These are phyloP conservation scores for Malaclemys terrapin DNA, from an alignment of 2,113 vertebrate genomes.

Conservation along the genomic window DNA sequence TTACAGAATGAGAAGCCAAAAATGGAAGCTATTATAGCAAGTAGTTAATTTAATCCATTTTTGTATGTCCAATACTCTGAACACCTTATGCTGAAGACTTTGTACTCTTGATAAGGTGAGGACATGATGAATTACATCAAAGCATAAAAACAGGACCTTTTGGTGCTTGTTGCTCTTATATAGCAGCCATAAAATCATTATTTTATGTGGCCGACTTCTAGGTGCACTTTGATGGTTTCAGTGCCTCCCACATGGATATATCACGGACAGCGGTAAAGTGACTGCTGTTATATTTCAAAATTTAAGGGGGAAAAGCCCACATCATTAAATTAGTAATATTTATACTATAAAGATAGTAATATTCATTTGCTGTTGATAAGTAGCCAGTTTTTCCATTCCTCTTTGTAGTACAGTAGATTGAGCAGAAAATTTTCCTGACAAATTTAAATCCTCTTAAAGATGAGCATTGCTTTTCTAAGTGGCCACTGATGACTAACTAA, in stretches of 20 bases:
- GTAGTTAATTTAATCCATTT: neutral
- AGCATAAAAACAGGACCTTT: neutral
- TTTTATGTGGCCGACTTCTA: neutral
- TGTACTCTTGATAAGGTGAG: neutral
- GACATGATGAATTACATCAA: neutral
- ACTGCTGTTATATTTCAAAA: neutral
- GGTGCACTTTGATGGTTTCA: neutral
- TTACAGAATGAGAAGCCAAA: neutral
- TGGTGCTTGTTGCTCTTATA: neutral
- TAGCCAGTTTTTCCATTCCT: neutral
- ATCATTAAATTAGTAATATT: neutral
- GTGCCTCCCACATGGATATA: neutral
- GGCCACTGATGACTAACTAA: neutral
- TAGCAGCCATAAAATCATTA: neutral
- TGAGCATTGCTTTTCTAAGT: neutral
- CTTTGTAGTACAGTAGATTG: neutral
- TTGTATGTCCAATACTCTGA: neutral
- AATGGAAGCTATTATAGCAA: neutral
- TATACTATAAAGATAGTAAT: neutral
- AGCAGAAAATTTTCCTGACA: neutral
- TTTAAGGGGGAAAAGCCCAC: neutral
- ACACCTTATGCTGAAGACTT: neutral
- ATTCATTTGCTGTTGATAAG: neutral
- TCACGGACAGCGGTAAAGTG: neutral
- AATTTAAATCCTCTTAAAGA: neutral